phyloP scores from a whole-genome alignment of 53 echinoderm and acorn worm genomes.

The Temnopleurus reevesii region DNA sequence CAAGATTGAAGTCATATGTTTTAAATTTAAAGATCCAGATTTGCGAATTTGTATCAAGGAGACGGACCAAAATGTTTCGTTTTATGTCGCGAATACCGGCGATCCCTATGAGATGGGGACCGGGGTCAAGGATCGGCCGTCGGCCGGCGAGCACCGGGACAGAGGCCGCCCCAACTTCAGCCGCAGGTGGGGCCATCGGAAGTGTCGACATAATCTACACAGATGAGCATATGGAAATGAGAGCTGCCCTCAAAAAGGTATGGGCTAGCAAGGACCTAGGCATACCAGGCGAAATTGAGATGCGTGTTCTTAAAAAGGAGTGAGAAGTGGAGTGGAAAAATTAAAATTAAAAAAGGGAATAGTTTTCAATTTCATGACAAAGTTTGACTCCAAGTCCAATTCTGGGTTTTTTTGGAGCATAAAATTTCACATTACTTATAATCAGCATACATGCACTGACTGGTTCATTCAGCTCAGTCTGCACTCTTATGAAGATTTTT shows the following conservation, averaged over 20 bases:
- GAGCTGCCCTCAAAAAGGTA: slow-evolving; percentile 73
- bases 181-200: background rate
- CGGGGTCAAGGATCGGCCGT: background rate
- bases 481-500: too few relatives aligned
- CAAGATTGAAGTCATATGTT: too few relatives aligned
- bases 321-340: too few relatives aligned
- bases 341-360: too few relatives aligned
- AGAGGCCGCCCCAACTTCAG: background rate
- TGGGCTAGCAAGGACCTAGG: background rate
- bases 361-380: too few relatives aligned
- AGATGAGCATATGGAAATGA: slow-evolving; percentile 69
- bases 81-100: background rate
- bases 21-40: background rate
- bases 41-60: background rate
- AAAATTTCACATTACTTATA: too few relatives aligned
- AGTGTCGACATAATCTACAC: slow-evolving; percentile 60
- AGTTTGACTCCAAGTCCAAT: too few relatives aligned
- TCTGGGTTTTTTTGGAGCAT: too few relatives aligned
- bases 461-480: too few relatives aligned
- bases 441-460: too few relatives aligned
- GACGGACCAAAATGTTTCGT: background rate
- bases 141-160: background rate
- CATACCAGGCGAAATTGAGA: too few relatives aligned
- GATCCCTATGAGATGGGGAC: background rate
- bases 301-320: too few relatives aligned